Conservation (phyloP, 2,797 vertebrate genomes). For the Selene dorsalis region DNA sequence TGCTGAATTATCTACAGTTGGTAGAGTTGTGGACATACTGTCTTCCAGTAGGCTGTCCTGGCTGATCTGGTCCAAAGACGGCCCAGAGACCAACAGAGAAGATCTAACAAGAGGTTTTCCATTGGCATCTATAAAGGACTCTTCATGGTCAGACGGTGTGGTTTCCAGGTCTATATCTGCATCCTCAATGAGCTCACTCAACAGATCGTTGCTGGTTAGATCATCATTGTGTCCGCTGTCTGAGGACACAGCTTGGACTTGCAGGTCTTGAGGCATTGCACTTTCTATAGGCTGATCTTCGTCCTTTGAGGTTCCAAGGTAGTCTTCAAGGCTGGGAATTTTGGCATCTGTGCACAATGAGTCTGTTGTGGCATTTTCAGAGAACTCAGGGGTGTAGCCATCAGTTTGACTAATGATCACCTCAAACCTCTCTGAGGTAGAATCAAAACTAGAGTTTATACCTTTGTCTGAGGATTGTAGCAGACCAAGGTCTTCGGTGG, state of each 20-base stretch:
- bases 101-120: slow-evolving; percentile 72
- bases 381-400: slow-evolving; percentile 63
- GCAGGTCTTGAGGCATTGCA: slow-evolving; percentile 55
- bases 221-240: slow-evolving; percentile 72
- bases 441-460: slow-evolving; percentile 77
- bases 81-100: slow-evolving; percentile 81
- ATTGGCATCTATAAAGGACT: slow-evolving; percentile 73
- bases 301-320: slow-evolving; percentile 65
- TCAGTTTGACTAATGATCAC: slow-evolving; percentile 63
- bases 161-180: slow-evolving; percentile 73
- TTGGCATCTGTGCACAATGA: slow-evolving; percentile 83
- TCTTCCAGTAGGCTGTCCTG: slow-evolving; percentile 94
- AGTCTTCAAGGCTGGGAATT: slow-evolving; percentile 76
- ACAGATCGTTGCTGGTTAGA: slow-evolving; percentile 76
- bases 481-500: slow-evolving; percentile 75
- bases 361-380: slow-evolving; percentile 76
- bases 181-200: slow-evolving; percentile 78
- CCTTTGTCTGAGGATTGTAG: slow-evolving; percentile 70
- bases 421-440: slow-evolving; percentile 78
- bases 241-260: slow-evolving; percentile 48
- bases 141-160: slow-evolving; percentile 74
- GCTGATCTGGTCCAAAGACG: slow-evolving; percentile 90
- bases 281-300: slow-evolving; percentile 43
- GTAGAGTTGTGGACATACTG: slow-evolving; percentile 84
- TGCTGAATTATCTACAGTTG: slow-evolving; percentile 83